Base-by-base conservation (phyloP, 2,888 invertebrate genomes). In the Hetaerina titia region DNA sequence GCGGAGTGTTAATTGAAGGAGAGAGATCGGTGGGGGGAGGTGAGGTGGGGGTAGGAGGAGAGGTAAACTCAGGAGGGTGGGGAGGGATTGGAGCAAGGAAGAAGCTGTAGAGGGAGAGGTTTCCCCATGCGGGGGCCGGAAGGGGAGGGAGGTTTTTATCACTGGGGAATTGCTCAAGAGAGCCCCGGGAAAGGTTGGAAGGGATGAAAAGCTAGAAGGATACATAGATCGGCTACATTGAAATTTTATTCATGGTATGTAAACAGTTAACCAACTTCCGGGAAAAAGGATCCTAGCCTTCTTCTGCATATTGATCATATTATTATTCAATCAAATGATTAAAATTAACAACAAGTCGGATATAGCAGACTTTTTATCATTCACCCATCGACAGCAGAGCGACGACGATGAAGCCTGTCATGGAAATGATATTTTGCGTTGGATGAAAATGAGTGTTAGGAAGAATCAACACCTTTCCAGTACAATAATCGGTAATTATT, bases 1-100 rank as follows among this genome's bases (percentile, higher is more conserved):
- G 90, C 45, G 64, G 64, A 64, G 90, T 90, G 90, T 90, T 90
- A 90, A 90, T 90, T 90, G 90, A 90, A 90, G 90, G 58, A 89
- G 89, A 19, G 90, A 90, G 63, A 63, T 60, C 63, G 45, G 63
- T 25, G 63, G n/a, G 58, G 25, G 17, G 60, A 25, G 63, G 2
- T 15, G 63, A 4, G 11, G 31, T 31, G 56, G 90, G 64, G 19
- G 0, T 22, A 56, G 8, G 17, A 90, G 57, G 63, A 56, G 31
- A 58, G 31, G 90, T 25, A 58, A 11, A 58, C n/a, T 60, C n/a
- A 25, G 25, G 13, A 63, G 31, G 13, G 15, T 17, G 25, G 90
- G 58, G 22, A 25, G 22, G 58, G 90, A 60, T 22, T 25, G 22
- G 25, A 13, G 90, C 31, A 15, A 22, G 90, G 63, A 22, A 69